phyloP scores from a whole-genome alignment of 2,888 invertebrate species.

The Girardia tigrina region DNA sequence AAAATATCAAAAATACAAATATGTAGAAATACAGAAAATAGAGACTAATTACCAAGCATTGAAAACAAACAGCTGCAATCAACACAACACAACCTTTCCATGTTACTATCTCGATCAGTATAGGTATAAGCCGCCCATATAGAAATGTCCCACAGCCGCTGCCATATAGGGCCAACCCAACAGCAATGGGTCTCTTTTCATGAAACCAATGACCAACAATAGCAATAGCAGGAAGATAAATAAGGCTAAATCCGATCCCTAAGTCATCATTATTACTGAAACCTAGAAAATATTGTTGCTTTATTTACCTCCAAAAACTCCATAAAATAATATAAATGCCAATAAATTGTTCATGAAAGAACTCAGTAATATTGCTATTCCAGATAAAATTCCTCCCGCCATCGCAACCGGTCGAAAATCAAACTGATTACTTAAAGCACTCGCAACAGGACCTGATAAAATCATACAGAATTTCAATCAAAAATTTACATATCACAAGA shows the following conservation, averaged over 20 bases:
- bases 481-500: no score
- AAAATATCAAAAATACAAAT: no score
- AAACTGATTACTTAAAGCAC: slow-evolving; percentile 27
- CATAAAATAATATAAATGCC: slow-evolving; percentile 16
- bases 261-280: no score
- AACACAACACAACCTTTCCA: not conserved
- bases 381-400: not conserved
- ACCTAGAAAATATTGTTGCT: not conserved
- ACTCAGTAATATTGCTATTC: not conserved
- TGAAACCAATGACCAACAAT: slow-evolving; percentile 31
- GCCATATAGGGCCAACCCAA: slow-evolving; percentile 26
- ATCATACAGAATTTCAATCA: no score
- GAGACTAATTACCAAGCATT: not conserved
- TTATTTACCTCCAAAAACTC: slow-evolving; percentile 25
- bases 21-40: no score
- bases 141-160: slow-evolving; percentile 26
- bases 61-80: not conserved
- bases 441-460: slow-evolving; percentile 21
- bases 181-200: slow-evolving; percentile 20
- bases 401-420: slow-evolving; percentile 28
- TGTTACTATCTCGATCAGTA: not conserved
- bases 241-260: slow-evolving; percentile 27
- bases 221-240: slow-evolving; percentile 30
- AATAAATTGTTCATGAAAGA: slow-evolving; percentile 14
- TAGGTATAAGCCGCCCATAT: slow-evolving; percentile 7